Conservation (phyloP, 2,888 invertebrate species). For the Cosmopolites sordidus region DNA sequence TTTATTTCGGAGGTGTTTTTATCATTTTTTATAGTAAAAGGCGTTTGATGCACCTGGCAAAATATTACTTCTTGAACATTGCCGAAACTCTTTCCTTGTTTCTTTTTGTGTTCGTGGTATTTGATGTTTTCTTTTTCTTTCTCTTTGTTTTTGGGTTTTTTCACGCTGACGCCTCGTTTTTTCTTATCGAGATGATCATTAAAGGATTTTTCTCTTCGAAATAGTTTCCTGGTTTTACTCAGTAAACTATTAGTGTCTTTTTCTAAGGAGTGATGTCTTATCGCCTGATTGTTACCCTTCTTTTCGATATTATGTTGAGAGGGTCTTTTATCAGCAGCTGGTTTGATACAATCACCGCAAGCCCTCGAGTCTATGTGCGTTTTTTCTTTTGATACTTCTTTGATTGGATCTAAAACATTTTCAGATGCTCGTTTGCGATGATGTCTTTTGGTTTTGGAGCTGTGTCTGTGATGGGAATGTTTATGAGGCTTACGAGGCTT, state of each 20-base stretch:
- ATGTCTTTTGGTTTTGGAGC: slow-evolving; percentile 10
- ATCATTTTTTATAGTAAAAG: slow-evolving; percentile 13
- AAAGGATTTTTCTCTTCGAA: slow-evolving; percentile 22
- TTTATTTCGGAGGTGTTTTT: slow-evolving; percentile 11
- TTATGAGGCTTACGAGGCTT: slow-evolving; percentile 16
- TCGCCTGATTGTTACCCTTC: slow-evolving; percentile 4
- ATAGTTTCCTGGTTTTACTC: slow-evolving; percentile 11
- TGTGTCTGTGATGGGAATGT: slow-evolving; percentile 8
- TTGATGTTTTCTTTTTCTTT: neutral
- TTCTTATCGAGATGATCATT: slow-evolving; percentile 5
- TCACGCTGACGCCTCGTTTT: slow-evolving; percentile 1
- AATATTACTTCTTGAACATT: slow-evolving; percentile 22
- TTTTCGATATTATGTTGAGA: slow-evolving; percentile 1
- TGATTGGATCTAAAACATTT: slow-evolving; percentile 2
- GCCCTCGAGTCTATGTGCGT: slow-evolving; percentile 14
- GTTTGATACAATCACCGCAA: slow-evolving; percentile 10
- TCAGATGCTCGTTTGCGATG: slow-evolving; percentile 2
- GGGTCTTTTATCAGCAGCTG: neutral
- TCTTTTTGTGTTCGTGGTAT: neutral
- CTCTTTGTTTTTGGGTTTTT: slow-evolving; percentile 3
- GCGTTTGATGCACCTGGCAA: slow-evolving; percentile 16
- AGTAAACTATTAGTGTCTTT: slow-evolving; percentile 10
- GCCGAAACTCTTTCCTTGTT: neutral
- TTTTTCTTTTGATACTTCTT: slow-evolving; percentile 11
- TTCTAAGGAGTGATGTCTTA: slow-evolving; percentile 14